Evolutionary conservation across 1,140 invertebrate species (phyloP).

Genomic region (Monochamus saltuarius): DNA sequence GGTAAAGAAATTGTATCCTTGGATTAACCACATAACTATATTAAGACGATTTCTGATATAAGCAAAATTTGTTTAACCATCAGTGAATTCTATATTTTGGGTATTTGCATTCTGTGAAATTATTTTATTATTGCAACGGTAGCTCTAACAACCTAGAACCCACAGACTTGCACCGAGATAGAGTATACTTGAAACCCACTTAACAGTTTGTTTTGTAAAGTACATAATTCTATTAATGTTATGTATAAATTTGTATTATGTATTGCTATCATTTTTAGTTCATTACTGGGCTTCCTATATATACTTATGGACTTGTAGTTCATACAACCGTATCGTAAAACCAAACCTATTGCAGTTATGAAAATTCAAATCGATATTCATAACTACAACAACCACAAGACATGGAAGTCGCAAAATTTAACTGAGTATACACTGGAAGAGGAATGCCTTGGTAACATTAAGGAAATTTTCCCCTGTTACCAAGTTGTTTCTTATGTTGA

Average conservation of each 20-base stretch:
- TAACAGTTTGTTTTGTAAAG: slow-evolving; percentile 32
- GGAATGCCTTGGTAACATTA: slow-evolving; percentile 22
- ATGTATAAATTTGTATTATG: slow-evolving; percentile 25
- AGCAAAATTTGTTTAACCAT: too few relatives aligned
- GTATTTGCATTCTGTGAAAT: too few relatives aligned
- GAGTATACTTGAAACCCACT: too few relatives aligned
- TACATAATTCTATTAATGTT: slow-evolving; percentile 38
- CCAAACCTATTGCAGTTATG: background rate
- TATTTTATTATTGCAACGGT: too few relatives aligned
- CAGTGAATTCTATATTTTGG: too few relatives aligned
- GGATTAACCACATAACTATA: too few relatives aligned
- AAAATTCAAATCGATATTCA: too few relatives aligned
- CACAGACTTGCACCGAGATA: too few relatives aligned
- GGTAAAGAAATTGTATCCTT: too few relatives aligned
- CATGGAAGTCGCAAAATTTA: slow-evolving; percentile 36
- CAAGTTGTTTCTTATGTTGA: slow-evolving; percentile 23
- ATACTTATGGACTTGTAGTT: slow-evolving; percentile 8
- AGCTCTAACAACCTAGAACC: background rate
- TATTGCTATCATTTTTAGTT: background rate
- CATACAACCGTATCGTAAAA: background rate
- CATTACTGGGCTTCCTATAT: slow-evolving; percentile 38
- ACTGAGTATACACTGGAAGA: slow-evolving; percentile 36
- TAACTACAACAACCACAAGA: slow-evolving; percentile 10
- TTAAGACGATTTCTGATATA: too few relatives aligned
- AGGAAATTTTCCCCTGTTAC: background rate